Evolutionary conservation across 2,797 vertebrate genomes (phyloP), one percentile per base, ranked within the genome.

Genomic region (Pagetopsis macropterus): DNA sequence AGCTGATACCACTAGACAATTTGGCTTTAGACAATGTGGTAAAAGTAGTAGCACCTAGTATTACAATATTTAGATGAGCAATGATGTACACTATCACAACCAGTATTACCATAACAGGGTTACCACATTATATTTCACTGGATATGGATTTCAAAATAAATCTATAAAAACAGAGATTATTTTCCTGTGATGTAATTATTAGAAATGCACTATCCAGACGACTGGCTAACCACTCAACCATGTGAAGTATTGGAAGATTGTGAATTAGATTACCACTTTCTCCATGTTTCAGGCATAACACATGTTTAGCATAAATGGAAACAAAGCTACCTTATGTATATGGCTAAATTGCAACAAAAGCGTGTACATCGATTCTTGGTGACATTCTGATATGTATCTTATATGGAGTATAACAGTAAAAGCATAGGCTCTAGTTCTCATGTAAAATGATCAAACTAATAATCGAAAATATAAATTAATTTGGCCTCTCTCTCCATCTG

Each of bases 381-480:
- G n/a, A 48, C 23, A 51, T 40, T 58, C 16, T 12, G 55, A 56
- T 40, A 74, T 84, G 78, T 64, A 78, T 80, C 70, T 50, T 41
- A 78, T 81, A 75, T 65, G 23, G 59, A 60, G 40, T 41, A 52
- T 60, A 51, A 58, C 60, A 64, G 59, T 45, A 40, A 70, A 72
- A 83, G 75, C 77, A 82, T 44, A 69, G 64, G n/a, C 41, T 59
- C 19, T 68, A 49, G 68, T 65, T 72, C 55, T 76, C 17, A 33
- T 46, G 65, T 74, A 75, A 70, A 58, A 65, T 52, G 48, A 72
- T 56, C 37, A 68, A 81, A 59, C 16, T 75, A 75, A 77, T 78
- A 78, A 81, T 41, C 71, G 73, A 83, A 75, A 60, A 60, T 14
- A 76, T 59, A 50, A 59, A 27, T 66, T 54, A 27, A 55, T 73